A percentile compares a stretch with the other conserved stretches of the same genome.
Evolutionary conservation across 1,140 invertebrate genomes (phyloP).

Genomic region (Ceratitis capitata): DNA sequence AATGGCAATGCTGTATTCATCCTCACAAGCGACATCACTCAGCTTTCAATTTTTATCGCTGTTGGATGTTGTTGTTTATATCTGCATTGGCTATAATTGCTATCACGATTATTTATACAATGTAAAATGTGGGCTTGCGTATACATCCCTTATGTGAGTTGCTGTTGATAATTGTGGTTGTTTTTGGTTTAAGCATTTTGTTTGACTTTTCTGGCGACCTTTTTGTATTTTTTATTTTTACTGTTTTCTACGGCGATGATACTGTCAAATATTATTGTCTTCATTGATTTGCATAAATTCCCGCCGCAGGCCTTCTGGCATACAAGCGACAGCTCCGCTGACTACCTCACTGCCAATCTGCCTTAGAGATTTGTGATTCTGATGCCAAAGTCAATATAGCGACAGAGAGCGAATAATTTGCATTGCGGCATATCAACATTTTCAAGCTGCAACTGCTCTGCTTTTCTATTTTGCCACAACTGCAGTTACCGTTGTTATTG

Average conservation of each 20-base stretch:
- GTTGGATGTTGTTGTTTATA: slow-evolving; percentile 1
- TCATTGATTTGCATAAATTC: background rate
- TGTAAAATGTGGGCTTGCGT: background rate
- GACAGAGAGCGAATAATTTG: background rate
- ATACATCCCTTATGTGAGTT: background rate
- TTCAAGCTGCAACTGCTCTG: background rate
- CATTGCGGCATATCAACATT: background rate
- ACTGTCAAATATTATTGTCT: slow-evolving; percentile 20
- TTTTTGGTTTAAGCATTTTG: slow-evolving; percentile 1
- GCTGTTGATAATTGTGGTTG: background rate
- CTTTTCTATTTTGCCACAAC: background rate
- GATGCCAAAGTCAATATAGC: slow-evolving; percentile 5
- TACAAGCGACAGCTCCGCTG: background rate
- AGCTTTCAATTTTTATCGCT: background rate
- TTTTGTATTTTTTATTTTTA: background rate
- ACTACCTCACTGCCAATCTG: background rate
- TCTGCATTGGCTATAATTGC: background rate
- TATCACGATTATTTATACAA: background rate
- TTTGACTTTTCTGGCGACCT: background rate
- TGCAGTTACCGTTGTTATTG: background rate
- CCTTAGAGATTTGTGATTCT: background rate
- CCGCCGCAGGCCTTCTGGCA: background rate
- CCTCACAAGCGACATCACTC: background rate
- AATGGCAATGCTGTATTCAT: too few relatives aligned
- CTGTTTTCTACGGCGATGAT: background rate